Evolutionary conservation across 2,888 invertebrate species (phyloP), one percentile per base, ranked within the genome.

Genomic region (Acanthacorydalis orientalis): DNA sequence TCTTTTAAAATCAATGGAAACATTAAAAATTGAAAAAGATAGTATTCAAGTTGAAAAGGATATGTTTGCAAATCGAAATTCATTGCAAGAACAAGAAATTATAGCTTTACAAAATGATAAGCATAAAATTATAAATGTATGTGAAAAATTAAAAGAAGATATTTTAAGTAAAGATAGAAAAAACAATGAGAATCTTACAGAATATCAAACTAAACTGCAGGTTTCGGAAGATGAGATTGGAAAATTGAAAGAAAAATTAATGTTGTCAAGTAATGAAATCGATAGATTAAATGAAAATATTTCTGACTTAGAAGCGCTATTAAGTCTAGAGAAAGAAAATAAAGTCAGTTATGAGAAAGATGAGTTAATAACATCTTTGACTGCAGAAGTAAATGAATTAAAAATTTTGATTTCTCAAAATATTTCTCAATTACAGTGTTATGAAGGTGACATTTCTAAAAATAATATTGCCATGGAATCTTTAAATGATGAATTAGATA

Each of bases 381-480:
- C 23, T 23, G 23, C 2, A 4, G 23, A 23, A 23, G 23, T 23
- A 23, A 23, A 23, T 23, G 23, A 23, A 23, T 6, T 23, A 23
- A 23, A 23, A 23, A 6, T 23, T 23, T 6, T 23, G 6, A 23
- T 23, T 23, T 23, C 23, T 23, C 23, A 23, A 23, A 23, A 23
- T 6, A 6, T 23, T 23, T 23, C 23, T 23, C 23, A 23, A 51
- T 60, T 74, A 2, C 67, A 71, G 56, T 66, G 70, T 6, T 65
- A 75, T 31, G 73, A 76, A 56, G 69, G 69, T 54, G 73, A 75
- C 64, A 67, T 75, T 50, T 53, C 64, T 6, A 73, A 61, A 68
- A 78, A 64, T 50, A 63, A 61, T 10, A 72, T 74, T 54, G 72
- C 77, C 1, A 77, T 80, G 44, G 72, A 73, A 50, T 72, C 77